Evolutionary conservation across 1,140 invertebrate genomes (phyloP), one percentile per base, ranked within the genome.

Genomic region (Drosophila sp.): DNA sequence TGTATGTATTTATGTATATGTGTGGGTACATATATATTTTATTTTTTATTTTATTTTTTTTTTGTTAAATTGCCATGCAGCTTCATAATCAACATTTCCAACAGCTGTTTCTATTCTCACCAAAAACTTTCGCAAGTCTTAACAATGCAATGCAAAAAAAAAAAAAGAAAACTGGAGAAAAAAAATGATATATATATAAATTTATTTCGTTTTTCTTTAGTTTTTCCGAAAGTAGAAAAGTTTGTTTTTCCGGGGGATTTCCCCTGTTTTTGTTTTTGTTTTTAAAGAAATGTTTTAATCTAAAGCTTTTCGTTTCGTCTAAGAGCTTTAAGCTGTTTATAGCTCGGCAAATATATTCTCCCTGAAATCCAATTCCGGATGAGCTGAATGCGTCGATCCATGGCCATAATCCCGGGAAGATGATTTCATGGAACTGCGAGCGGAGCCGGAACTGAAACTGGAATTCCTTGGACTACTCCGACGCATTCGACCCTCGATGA

Each of bases 321-420:
- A 29, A 32, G 55, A 32, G 5, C 23, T 32, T 4, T 25, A 54
- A 10, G 5, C 29, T 17, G 29, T 54, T 91, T 87, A 91, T 55
- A 92, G 73, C 64, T 92, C 91, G 6, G 91, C 91, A 25, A 92
- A 92, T 5, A 91, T 90, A 41, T 92, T 91, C 72, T 92, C 91
- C 86, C 91, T 90, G 17, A 92, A 92, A 35, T 92, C 91, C 50
- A 92, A 60, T 41, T 92, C 91, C 25, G 91, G 91, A 79, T 92
- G 90, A 11, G 89, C 84, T 23, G 90, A 91, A 27, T 91, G 90
- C 6, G 76, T 38, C 0, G 90, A 91, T 29, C 81, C 76, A 25
- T 91, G 86, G 0, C 84, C 86, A 32, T 87, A 81, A 47, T 92
- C 91, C 8, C 90, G 73, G n/a, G 91, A 92, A 3, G 73, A 76